A percentile compares a stretch with the other conserved stretches of the same genome.
These are phyloP conservation scores for Melanotaenia maccullochi DNA, from an alignment of 2,797 vertebrate species.

Conservation along the genomic window DNA sequence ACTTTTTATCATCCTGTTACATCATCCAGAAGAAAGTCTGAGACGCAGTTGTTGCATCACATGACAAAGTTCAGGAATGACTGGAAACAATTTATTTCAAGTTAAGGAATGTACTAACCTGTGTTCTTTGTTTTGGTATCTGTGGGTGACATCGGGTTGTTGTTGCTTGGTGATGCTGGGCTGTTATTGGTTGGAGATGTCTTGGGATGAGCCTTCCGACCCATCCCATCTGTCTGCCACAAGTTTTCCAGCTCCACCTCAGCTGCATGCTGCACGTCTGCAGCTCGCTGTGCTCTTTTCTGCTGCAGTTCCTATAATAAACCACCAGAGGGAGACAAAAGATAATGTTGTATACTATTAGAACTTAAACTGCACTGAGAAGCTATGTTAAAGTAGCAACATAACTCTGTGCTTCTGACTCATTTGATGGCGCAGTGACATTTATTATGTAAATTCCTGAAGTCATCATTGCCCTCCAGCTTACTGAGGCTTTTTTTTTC, in stretches of 20 bases:
- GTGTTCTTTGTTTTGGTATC: conserved; percentile 85
- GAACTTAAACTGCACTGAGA: background rate
- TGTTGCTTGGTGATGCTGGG: conserved; percentile 50
- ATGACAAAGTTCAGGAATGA: background rate
- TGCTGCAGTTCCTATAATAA: conserved; percentile 88
- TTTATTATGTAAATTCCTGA: too few species aligned
- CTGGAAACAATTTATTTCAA: background rate
- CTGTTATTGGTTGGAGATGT: conserved; percentile 43
- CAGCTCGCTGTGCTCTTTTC: conserved; percentile 82
- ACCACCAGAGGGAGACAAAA: conserved; percentile 38
- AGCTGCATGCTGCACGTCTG: conserved; percentile 48
- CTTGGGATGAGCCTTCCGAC: conserved; percentile 77
- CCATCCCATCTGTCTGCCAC: conserved; percentile 61
- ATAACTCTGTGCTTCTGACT: too few species aligned
- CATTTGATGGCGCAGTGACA: too few species aligned
- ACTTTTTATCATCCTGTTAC: rapidly evolving
- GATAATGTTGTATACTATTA: background rate
- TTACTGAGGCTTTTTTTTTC: too few species aligned
- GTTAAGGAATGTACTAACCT: conserved; percentile 69
- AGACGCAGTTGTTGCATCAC: too few species aligned
- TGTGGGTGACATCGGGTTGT: conserved; percentile 46
- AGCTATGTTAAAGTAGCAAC: too few species aligned
- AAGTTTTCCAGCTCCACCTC: conserved; percentile 67
- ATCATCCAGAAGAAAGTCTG: background rate
- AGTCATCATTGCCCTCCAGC: too few species aligned